Evolutionary conservation across 2,888 invertebrate genomes (phyloP).

Genomic region (Invenusta paracnida): DNA sequence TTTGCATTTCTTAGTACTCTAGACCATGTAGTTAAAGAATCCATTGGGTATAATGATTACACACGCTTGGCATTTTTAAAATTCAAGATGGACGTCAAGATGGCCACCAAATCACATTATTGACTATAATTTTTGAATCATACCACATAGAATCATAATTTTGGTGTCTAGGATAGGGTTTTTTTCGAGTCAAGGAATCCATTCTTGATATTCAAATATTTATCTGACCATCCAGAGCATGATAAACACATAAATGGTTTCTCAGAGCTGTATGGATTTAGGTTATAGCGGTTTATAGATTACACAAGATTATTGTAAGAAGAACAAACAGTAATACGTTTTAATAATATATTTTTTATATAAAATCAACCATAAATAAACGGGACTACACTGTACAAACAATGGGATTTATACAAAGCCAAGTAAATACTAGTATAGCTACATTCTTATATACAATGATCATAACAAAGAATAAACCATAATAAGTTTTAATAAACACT

Average conservation of each 20-base stretch:
- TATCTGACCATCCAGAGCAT: slow-evolving; percentile 8
- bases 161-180: slow-evolving; percentile 13
- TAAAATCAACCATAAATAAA: not conserved
- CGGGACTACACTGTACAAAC: not conserved
- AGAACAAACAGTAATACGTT: not conserved
- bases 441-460: slow-evolving; percentile 9
- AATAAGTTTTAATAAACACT: too few species aligned
- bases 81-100: not conserved
- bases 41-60: not conserved
- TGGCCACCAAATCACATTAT: not conserved
- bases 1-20: slow-evolving; percentile 9
- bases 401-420: slow-evolving; percentile 7
- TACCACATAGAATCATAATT: not conserved
- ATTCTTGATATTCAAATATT: not conserved
- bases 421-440: slow-evolving; percentile 13
- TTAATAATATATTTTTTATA: not conserved
- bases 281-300: not conserved
- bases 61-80: not conserved
- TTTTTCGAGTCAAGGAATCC: not conserved
- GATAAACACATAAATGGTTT: not conserved
- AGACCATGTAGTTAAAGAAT: not conserved
- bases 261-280: not conserved
- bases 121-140: slow-evolving; percentile 11
- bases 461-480: too few species aligned
- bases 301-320: not conserved